Evolutionary conservation across 2,113 vertebrate species (phyloP), one percentile per base, ranked within the genome.

Genomic region (Xenopus laevis): DNA sequence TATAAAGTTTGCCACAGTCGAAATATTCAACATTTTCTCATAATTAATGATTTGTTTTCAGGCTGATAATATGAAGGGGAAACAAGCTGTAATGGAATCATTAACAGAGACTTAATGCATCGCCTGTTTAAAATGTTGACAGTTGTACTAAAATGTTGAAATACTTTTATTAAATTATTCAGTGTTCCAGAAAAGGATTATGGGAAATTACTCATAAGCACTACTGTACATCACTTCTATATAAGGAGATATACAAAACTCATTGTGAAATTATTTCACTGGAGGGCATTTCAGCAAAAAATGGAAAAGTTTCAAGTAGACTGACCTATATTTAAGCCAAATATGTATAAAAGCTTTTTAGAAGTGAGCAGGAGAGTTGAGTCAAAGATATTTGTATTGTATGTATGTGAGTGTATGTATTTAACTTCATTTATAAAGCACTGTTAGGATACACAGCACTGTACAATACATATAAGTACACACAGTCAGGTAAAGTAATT

Each of bases 141-240:
- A 55, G 53, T 55, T 55, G 13, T 55, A 55, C 53, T 55, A 55
- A 55, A 55, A 55, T 55, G 53, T 55, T 55, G 17, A 55, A 55
- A 55, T 55, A 55, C 53, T 16, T n/a, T 55, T 55, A n/a, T 55
- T 55, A 16, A 55, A 55, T 55, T 55, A 55, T 55, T 55, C 10
- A 55, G 53, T 55, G 53, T 8, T 55, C 13, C 15, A 55, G 17
- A 16, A 55, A 55, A 16, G 53, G 53, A 55, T 55, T 55, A 4
- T n/a, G 10, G 53, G 53, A 55, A 16, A n/a, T 55, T 7, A n/a
- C 6, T n/a, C 1, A 1, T 16, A n/a, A 55, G 53, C 53, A n/a
- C 17, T n/a, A 40, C 33, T 40, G 33, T 4, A 4, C 16, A 9
- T 55, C 53, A 9, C 53, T 55, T 7, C 5, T 55, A n/a, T n/a